These are phyloP conservation scores for Erinaceus europaeus DNA, from an alignment of 2,113 vertebrate genomes.

Conservation along the genomic window DNA sequence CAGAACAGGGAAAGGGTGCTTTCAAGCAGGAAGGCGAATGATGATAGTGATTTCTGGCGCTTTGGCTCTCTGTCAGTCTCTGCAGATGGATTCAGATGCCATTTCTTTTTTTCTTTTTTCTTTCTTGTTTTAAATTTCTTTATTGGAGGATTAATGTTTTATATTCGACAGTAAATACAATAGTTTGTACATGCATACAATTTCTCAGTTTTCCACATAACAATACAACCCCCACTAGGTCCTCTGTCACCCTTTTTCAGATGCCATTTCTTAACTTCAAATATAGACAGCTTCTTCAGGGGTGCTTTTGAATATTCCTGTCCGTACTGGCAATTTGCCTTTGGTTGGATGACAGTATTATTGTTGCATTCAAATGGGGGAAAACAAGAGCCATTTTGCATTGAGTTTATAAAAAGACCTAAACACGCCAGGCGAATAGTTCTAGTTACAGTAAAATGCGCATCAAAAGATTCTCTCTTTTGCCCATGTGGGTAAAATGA, in stretches of 20 bases:
- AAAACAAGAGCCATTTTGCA: conserved; percentile 55
- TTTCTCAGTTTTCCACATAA: too few species aligned
- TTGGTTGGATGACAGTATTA: conserved; percentile 55
- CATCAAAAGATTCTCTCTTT: conserved; percentile 17
- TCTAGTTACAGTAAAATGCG: conserved; percentile 16
- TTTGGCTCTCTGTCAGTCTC: conserved; percentile 48
- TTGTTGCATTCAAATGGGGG: conserved; percentile 67
- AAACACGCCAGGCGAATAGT: neutral
- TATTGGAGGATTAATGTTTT: too few species aligned
- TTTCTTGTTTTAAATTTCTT: too few species aligned
- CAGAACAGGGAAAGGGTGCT: conserved; percentile 52
- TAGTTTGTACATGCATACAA: too few species aligned
- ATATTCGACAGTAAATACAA: too few species aligned
- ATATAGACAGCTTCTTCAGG: conserved; percentile 37
- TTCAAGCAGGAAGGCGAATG: conserved; percentile 49
- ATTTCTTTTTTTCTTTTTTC: too few species aligned
- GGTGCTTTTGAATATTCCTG: conserved; percentile 61
- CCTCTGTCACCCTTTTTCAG: too few species aligned
- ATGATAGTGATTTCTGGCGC: conserved; percentile 69
- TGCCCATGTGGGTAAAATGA: neutral
- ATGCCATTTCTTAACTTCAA: conserved; percentile 50
- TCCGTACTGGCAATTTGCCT: conserved; percentile 70
- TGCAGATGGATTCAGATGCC: too few species aligned
- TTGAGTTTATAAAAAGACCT: conserved; percentile 44
- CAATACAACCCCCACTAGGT: too few species aligned